Conservation (phyloP, 2,113 vertebrate genomes). For the Pedionomus torquatus region DNA sequence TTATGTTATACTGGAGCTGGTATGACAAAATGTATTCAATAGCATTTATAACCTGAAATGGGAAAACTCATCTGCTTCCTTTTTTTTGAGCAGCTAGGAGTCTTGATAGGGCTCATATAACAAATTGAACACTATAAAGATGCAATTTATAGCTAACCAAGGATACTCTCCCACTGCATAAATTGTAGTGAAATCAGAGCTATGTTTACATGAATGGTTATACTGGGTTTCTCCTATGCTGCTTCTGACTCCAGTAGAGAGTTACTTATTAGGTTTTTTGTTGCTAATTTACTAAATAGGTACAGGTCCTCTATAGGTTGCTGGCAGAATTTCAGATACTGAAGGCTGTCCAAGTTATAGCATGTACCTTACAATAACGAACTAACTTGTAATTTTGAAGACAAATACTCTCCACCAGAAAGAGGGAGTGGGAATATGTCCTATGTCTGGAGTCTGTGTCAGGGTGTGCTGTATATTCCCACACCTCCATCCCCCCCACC, state of each 20-base stretch:
- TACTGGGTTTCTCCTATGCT: background rate
- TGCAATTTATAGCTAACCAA: background rate
- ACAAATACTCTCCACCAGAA: background rate
- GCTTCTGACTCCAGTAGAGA: background rate
- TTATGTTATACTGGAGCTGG: background rate
- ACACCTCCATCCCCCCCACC: too few relatives aligned
- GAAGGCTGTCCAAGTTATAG: background rate
- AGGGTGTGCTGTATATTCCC: background rate
- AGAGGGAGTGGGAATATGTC: background rate
- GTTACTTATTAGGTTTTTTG: background rate
- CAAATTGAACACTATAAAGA: background rate
- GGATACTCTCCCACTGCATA: accelerated
- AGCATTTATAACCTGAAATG: background rate
- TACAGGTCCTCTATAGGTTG: background rate
- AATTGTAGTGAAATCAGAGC: background rate
- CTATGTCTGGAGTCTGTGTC: background rate
- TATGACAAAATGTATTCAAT: background rate
- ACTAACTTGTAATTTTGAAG: background rate
- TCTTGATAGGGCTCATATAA: background rate
- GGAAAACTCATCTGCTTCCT: background rate
- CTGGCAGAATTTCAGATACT: background rate
- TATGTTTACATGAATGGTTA: background rate
- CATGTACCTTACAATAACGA: background rate
- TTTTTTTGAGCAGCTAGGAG: background rate
- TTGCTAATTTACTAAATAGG: background rate